These are phyloP conservation scores for Papilio aristodemus DNA, from an alignment of 1,140 invertebrate genomes.

Conservation along the genomic window DNA sequence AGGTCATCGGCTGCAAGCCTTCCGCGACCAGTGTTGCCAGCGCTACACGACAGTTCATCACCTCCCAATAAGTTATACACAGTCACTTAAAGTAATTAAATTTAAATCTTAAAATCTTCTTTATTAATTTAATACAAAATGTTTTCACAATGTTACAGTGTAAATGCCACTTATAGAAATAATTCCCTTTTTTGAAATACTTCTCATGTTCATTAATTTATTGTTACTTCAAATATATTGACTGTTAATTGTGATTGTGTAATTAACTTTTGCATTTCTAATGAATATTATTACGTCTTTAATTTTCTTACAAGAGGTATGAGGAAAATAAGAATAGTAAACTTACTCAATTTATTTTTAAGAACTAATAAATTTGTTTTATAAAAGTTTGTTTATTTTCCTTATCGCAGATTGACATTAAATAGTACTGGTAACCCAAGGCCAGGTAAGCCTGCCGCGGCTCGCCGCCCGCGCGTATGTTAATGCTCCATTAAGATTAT, in stretches of 20 bases:
- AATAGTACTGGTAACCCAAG: constrained; percentile 55
- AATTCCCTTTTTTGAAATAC: too few species aligned
- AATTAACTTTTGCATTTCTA: too few species aligned
- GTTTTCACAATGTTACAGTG: too few species aligned
- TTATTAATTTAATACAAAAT: too few species aligned
- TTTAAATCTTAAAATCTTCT: too few species aligned
- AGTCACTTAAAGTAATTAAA: background rate
- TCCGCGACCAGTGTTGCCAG: constrained; percentile 71
- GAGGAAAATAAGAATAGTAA: background rate
- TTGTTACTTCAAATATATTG: too few species aligned
- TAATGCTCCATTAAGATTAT: constrained; percentile 80
- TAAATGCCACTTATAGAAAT: too few species aligned
- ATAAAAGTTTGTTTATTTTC: background rate
- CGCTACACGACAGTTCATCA: constrained; percentile 42
- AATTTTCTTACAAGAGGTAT: too few species aligned
- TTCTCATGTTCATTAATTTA: too few species aligned
- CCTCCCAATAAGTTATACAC: constrained; percentile 55
- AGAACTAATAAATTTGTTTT: constrained; percentile 28
- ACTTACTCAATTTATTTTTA: constrained; percentile 7
- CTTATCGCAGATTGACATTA: background rate
- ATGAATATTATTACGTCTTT: too few species aligned
- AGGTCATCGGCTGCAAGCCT: constrained; percentile 78
- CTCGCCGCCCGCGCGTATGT: constrained; percentile 70
- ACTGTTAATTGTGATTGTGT: too few species aligned
- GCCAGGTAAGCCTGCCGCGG: constrained; percentile 54